phyloP scores from a whole-genome alignment of 53 echinoderm and acorn worm genomes.

The Holothuria leucospilota region DNA sequence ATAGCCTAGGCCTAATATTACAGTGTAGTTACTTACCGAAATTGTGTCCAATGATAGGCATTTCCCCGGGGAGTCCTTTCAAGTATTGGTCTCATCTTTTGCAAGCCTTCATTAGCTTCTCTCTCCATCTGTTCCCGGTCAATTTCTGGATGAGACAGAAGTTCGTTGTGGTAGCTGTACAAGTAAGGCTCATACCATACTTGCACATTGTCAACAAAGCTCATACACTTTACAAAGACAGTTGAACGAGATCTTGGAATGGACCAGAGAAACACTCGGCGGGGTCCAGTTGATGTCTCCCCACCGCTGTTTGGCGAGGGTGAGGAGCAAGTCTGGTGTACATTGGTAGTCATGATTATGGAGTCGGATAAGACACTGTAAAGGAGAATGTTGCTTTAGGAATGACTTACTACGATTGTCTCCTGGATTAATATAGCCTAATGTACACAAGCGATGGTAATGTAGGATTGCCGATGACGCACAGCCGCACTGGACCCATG shows the following conservation, averaged over 20 bases:
- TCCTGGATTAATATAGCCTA: neutral
- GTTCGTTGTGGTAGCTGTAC: constrained; percentile 50
- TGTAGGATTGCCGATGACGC: constrained; percentile 19
- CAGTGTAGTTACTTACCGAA: constrained; percentile 2
- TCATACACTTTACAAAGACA: constrained; percentile 60
- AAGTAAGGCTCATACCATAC: constrained; percentile 51
- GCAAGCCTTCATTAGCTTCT: constrained; percentile 29
- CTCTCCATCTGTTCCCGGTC: constrained; percentile 41
- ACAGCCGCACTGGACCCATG: constrained; percentile 45
- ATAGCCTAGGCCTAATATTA: too few relatives aligned
- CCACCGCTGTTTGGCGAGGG: neutral
- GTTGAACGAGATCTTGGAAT: constrained; percentile 55
- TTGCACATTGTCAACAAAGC: constrained; percentile 53
- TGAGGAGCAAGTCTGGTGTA: neutral
- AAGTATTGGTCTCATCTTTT: constrained; percentile 32
- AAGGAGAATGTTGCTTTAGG: neutral
- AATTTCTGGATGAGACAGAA: constrained; percentile 10
- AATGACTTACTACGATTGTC: neutral
- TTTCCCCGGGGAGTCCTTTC: constrained; percentile 38
- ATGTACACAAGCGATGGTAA: neutral
- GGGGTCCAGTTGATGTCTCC: neutral
- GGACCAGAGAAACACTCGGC: constrained; percentile 51
- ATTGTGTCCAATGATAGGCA: constrained; percentile 43
- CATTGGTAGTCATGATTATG: too few relatives aligned
- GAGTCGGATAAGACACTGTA: too few relatives aligned